Percentiles rank a stretch among this genome's conserved stretches.
phyloP scores from a whole-genome alignment of 1,140 invertebrate genomes.

The Dryas iulia region DNA sequence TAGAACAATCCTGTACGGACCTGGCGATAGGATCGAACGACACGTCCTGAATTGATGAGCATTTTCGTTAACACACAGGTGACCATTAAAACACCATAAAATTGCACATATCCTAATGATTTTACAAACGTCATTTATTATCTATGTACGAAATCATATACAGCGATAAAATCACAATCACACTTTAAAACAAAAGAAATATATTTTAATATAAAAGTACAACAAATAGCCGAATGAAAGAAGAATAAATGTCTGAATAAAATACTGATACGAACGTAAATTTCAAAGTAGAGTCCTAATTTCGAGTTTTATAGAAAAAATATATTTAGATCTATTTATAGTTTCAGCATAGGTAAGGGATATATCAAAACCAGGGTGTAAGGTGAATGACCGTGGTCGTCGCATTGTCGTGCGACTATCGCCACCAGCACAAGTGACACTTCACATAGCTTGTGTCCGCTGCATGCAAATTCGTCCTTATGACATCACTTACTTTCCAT shows the following conservation, averaged over 20 bases:
- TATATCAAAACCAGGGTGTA: slow-evolving; percentile 22
- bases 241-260: neutral
- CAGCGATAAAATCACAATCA: too few species aligned
- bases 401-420: slow-evolving; percentile 38
- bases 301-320: neutral
- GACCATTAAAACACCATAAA: slow-evolving; percentile 2
- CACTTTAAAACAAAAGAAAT: too few species aligned
- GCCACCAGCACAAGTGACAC: slow-evolving; percentile 39
- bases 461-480: slow-evolving; percentile 33
- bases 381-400: slow-evolving; percentile 41
- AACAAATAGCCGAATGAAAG: neutral
- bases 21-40: slow-evolving; percentile 62
- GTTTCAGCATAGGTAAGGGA: slow-evolving; percentile 20
- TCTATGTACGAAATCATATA: too few species aligned
- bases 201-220: too few species aligned
- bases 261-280: neutral
- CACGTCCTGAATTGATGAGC: slow-evolving; percentile 75
- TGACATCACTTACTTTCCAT: slow-evolving; percentile 32
- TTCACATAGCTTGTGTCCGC: slow-evolving; percentile 30
- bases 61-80: slow-evolving; percentile 26
- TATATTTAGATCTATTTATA: slow-evolving; percentile 6
- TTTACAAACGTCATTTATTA: neutral
- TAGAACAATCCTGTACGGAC: slow-evolving; percentile 71
- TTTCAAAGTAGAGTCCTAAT: neutral
- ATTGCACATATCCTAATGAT: neutral